Conservation (phyloP, 2,113 vertebrate species). For the Cercopithecus mona region DNA sequence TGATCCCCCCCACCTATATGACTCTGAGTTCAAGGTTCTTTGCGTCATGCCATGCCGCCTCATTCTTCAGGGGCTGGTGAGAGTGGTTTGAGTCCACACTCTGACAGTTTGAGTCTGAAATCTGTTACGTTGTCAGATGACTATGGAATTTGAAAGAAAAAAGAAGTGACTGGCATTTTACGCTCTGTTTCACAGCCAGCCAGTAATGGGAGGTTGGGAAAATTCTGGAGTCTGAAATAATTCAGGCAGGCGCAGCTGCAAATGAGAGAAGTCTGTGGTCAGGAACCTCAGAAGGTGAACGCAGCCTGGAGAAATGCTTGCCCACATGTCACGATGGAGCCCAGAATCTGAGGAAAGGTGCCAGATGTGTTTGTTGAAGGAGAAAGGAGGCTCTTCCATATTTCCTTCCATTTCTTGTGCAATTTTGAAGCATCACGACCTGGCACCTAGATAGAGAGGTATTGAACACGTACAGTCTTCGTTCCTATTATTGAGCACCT, state of each 20-base stretch:
- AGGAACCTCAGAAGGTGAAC: not conserved
- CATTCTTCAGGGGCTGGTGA: not conserved
- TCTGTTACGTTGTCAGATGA: slow-evolving; percentile 49
- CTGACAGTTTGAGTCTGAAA: slow-evolving; percentile 7
- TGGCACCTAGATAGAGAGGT: not conserved
- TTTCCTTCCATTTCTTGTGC: too few relatives aligned
- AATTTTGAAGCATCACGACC: not conserved
- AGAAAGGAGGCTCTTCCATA: not conserved
- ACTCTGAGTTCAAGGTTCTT: not conserved
- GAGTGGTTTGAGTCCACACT: not conserved
- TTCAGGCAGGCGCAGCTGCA: slow-evolving; percentile 28
- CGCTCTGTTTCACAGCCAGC: slow-evolving; percentile 61
- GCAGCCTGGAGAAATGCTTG: not conserved
- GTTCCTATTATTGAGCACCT: not conserved
- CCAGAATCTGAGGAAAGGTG: not conserved
- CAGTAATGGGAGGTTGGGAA: slow-evolving; percentile 42
- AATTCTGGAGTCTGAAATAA: slow-evolving; percentile 46
- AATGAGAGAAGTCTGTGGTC: slow-evolving; percentile 6
- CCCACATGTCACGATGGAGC: not conserved
- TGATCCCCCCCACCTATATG: not conserved
- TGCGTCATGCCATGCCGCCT: not conserved
- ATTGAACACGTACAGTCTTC: accelerated
- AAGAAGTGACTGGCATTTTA: slow-evolving; percentile 61
- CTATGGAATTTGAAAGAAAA: slow-evolving; percentile 22
- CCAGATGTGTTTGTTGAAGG: accelerated